Percentiles rank a stretch among this genome's conserved stretches.
Evolutionary conservation across 2,113 vertebrate species (phyloP).

Genomic region (Daphoenositta chrysoptera): DNA sequence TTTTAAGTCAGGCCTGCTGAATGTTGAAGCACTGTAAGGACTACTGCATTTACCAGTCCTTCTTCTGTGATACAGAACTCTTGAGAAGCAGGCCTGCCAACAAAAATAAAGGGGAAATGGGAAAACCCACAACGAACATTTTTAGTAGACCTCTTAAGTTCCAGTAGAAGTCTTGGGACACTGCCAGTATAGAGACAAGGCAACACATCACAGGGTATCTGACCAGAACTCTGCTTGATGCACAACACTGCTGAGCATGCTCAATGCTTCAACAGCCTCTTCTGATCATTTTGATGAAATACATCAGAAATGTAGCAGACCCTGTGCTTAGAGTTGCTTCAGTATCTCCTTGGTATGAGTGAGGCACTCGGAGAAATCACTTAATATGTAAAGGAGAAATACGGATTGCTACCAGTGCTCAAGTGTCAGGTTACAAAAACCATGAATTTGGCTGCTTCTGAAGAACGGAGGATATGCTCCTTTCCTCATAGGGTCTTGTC

Average conservation of each 20-base stretch:
- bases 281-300: background rate
- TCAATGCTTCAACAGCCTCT: background rate
- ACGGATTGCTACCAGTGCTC: background rate
- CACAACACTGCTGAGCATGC: accelerated
- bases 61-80: background rate
- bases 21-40: background rate
- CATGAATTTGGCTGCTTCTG: background rate
- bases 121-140: background rate
- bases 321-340: background rate
- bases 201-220: background rate
- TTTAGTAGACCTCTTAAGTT: background rate
- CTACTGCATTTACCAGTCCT: background rate
- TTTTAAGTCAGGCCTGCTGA: background rate
- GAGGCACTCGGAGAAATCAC: background rate
- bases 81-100: background rate
- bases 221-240: background rate
- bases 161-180: background rate
- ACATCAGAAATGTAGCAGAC: accelerated
- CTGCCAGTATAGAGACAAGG: background rate
- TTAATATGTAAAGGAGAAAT: background rate
- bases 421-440: background rate
- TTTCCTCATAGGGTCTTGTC: background rate
- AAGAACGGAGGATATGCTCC: background rate
- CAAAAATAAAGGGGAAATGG: background rate
- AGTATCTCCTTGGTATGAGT: background rate